Conservation (phyloP, 2,888 invertebrate species). For the Portevinia maculata region DNA sequence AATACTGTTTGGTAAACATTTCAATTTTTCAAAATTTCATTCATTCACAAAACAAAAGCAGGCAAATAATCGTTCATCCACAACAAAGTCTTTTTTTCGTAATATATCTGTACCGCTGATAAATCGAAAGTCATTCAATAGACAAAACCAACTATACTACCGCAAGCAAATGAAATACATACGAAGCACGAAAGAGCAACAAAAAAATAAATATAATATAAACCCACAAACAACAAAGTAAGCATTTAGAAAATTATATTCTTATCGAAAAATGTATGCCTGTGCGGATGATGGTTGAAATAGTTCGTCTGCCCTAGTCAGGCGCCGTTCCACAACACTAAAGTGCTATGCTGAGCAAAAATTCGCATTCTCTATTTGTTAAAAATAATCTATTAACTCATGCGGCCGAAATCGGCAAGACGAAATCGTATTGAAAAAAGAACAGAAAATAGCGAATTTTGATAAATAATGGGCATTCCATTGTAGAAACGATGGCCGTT, state of each 20-base stretch:
- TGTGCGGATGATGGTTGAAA: conserved; percentile 27
- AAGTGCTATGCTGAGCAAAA: not conserved
- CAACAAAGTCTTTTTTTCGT: conserved; percentile 17
- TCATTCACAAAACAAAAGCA: conserved; percentile 17
- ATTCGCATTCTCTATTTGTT: conserved; percentile 33
- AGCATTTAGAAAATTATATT: conserved; percentile 51
- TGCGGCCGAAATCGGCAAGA: conserved; percentile 20
- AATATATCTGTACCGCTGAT: conserved; percentile 47
- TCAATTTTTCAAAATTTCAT: conserved; percentile 28
- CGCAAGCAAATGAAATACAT: conserved; percentile 47
- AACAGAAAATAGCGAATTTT: conserved; percentile 34
- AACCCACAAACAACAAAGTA: conserved; percentile 42
- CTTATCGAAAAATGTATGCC: conserved; percentile 44
- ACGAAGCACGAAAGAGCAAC: not conserved
- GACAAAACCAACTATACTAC: conserved; percentile 35
- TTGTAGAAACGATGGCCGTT: conserved; percentile 11
- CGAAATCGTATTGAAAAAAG: conserved; percentile 22
- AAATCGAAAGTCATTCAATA: conserved; percentile 53
- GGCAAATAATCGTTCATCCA: conserved; percentile 22
- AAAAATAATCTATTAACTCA: conserved; percentile 55
- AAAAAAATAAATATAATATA: not conserved
- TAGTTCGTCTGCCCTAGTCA: conserved; percentile 20
- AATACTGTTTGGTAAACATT: conserved; percentile 39
- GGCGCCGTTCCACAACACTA: not conserved
- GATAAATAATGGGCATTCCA: conserved; percentile 41